Evolutionary conservation across 2,797 vertebrate species (phyloP).

Genomic region (Ataeniobius toweri): DNA sequence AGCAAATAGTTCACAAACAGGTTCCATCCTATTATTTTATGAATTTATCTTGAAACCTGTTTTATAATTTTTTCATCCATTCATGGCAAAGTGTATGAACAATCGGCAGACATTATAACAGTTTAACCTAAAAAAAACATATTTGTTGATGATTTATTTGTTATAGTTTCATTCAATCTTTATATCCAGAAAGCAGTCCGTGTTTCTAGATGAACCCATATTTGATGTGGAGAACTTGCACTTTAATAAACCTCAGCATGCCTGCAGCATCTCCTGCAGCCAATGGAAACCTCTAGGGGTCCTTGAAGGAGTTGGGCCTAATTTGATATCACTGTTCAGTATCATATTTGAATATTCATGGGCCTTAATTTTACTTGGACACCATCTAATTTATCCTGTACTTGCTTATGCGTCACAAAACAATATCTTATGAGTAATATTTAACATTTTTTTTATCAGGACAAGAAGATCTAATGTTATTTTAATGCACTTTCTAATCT

Average conservation of each 20-base stretch:
- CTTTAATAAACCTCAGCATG: slow-evolving; percentile 10
- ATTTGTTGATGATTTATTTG: slow-evolving; percentile 10
- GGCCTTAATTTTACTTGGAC: slow-evolving; percentile 11
- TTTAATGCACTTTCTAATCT: neutral
- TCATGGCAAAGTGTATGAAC: neutral
- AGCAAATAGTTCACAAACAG: slow-evolving; percentile 23
- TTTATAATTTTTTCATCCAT: neutral
- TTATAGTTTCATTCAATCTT: neutral
- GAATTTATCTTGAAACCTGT: neutral
- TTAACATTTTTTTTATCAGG: neutral
- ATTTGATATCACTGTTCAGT: slow-evolving; percentile 27
- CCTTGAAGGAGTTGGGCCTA: slow-evolving; percentile 31
- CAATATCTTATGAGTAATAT: neutral
- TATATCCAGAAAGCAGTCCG: neutral
- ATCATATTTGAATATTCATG: slow-evolving; percentile 53
- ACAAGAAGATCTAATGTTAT: neutral
- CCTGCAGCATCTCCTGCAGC: slow-evolving; percentile 35
- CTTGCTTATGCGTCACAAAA: neutral
- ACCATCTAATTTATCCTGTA: neutral
- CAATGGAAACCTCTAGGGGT: slow-evolving; percentile 35
- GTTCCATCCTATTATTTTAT: neutral
- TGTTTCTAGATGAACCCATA: neutral
- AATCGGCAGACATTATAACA: neutral
- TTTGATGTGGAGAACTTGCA: slow-evolving; percentile 6
- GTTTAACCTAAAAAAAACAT: neutral